phyloP scores from a whole-genome alignment of 2,797 vertebrate species.

The Platyrinchus mystaceus region DNA sequence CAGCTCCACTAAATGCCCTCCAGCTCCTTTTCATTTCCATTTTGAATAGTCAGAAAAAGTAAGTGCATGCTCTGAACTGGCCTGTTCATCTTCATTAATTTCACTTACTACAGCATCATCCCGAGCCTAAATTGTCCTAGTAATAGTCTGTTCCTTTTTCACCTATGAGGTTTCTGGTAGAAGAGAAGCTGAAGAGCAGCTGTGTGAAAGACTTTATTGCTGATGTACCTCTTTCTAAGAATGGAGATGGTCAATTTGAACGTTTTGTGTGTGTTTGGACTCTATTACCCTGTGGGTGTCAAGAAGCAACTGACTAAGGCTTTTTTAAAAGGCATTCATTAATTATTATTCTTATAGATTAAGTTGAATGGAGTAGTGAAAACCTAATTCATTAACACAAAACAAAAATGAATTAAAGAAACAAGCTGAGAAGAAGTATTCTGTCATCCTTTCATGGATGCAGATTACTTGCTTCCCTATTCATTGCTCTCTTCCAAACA shows the following conservation, averaged over 20 bases:
- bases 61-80: not conserved
- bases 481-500: not conserved
- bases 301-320: rapidly evolving
- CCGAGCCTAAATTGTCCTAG: not conserved
- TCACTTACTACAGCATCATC: not conserved
- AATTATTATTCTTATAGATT: not conserved
- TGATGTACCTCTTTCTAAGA: not conserved
- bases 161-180: not conserved
- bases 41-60: not conserved
- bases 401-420: not conserved
- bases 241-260: not conserved
- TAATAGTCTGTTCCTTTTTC: not conserved
- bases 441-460: not conserved
- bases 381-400: not conserved
- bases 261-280: not conserved
- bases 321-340: not conserved
- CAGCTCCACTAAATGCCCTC: not conserved
- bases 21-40: not conserved
- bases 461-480: not conserved
- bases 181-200: not conserved
- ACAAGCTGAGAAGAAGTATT: not conserved
- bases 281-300: not conserved
- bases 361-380: not conserved
- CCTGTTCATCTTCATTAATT: not conserved
- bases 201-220: not conserved